Evolutionary conservation across 2,888 invertebrate species (phyloP), one percentile per base, ranked within the genome.

Genomic region (Linhomoeus sp.): DNA sequence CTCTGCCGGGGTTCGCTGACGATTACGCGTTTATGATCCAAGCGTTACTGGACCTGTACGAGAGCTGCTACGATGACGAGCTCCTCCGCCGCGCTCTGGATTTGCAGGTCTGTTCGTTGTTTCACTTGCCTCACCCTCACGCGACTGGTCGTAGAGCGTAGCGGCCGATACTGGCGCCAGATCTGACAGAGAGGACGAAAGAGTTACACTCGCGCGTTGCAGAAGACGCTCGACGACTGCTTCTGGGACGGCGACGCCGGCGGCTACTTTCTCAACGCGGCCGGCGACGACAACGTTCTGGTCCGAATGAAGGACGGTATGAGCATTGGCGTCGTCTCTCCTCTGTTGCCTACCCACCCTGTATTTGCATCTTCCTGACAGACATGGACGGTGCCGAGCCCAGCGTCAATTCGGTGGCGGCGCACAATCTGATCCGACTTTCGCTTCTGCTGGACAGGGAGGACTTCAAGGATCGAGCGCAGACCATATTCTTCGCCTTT

Each of bases 381-480:
- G 88, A 84, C 65, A 82, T 85, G 67, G 90, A 92, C 64, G 86
- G 86, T 17, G 88, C 88, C 0, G 88, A 92, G 62, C 90, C 90
- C 0, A 80, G 81, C 37, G 82, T 86, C 33, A 90, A 90, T 66
- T 87, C 87, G 41, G 79, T 88, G 0, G 73, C 86, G 0, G 79
- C 80, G 22, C 75, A 76, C 58, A 90, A 90, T 69, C 70, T 87
- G 19, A 71, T 80, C 29, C 73, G 81, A 7, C 70, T 88, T 24
- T 74, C 79, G 0, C 74, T 77, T 1, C 50, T 63, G 24, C 78
- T 81, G 61, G 75, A 77, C 59, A 72, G 76, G 39, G 25, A 51
- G 1, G 75, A 76, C 39, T 20, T 20, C 20, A 5, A 2, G 26
- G 74, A 77, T 17, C 49, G 46, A 29, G 58, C 58, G 1, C 46